These are phyloP conservation scores for Catharus bicknelli DNA, from an alignment of 2,113 vertebrate species.

Conservation along the genomic window DNA sequence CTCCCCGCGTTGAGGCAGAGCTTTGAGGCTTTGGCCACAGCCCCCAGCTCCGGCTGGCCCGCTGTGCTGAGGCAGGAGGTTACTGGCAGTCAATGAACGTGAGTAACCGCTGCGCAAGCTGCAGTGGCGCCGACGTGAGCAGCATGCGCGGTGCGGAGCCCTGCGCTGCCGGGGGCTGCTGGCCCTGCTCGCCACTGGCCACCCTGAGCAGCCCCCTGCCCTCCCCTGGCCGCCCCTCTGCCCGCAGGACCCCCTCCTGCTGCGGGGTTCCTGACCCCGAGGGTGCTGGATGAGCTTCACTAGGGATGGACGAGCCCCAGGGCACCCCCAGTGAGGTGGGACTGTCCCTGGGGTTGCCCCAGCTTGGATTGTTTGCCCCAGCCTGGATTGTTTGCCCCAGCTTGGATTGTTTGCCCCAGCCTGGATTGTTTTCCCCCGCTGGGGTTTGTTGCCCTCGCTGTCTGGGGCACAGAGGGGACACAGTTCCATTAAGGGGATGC, in stretches of 20 bases:
- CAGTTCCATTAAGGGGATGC: not conserved
- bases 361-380: not conserved
- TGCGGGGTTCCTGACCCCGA: rapidly evolving
- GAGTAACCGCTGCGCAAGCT: conserved; percentile 62
- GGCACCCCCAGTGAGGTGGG: rapidly evolving
- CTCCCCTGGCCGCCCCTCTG: not conserved
- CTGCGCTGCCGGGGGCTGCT: not conserved
- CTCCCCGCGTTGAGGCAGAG: not conserved
- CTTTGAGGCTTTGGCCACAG: not conserved
- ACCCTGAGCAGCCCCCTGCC: not conserved
- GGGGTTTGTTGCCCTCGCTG: rapidly evolving
- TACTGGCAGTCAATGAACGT: conserved; percentile 72
- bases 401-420: no score
- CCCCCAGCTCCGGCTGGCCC: not conserved
- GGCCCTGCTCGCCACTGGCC: not conserved
- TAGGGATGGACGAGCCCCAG: rapidly evolving
- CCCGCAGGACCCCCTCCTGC: rapidly evolving
- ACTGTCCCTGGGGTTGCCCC: not conserved
- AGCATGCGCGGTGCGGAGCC: conserved; percentile 25
- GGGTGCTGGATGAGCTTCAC: not conserved
- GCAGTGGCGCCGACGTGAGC: conserved; percentile 60
- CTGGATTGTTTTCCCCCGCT: not conserved
- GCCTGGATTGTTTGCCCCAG: rapidly evolving
- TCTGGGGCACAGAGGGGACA: rapidly evolving
- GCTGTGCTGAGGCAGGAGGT: conserved; percentile 33